These are phyloP conservation scores for Carassius gibelio DNA, from an alignment of 2,113 vertebrate genomes.

Conservation along the genomic window DNA sequence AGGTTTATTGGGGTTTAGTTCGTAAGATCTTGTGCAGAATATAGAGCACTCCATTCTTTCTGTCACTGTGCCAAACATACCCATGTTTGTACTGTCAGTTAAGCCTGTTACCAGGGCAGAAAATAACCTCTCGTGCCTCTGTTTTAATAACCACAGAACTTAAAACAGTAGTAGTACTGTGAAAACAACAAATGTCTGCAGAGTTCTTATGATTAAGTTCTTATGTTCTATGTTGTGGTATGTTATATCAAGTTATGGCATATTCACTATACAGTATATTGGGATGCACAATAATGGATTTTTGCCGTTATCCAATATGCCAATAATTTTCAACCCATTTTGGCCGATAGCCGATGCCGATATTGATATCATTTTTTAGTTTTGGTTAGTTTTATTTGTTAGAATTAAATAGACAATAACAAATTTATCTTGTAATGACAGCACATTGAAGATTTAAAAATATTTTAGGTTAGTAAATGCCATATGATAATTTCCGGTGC, in stretches of 20 bases:
- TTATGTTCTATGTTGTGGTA: not conserved
- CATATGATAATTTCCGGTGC: too few species aligned
- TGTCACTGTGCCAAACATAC: constrained; percentile 20
- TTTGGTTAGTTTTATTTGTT: too few species aligned
- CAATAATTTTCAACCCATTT: too few species aligned
- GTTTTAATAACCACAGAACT: not conserved
- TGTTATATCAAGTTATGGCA: not conserved
- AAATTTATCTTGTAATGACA: too few species aligned
- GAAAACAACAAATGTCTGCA: not conserved
- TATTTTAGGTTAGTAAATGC: too few species aligned
- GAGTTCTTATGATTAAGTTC: not conserved
- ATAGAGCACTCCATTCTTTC: constrained; percentile 12
- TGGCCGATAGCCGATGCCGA: too few species aligned
- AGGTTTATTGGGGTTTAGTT: constrained; percentile 42
- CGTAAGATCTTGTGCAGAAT: not conserved
- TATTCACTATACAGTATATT: not conserved
- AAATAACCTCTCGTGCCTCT: not conserved
- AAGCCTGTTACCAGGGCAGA: constrained; percentile 33
- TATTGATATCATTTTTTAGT: too few species aligned
- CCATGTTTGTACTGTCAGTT: not conserved
- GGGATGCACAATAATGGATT: too few species aligned
- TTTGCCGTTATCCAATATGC: too few species aligned
- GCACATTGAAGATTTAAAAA: too few species aligned
- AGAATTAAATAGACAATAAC: too few species aligned
- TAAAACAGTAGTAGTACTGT: not conserved